Percentiles rank a stretch among this genome's conserved stretches.
Conservation (phyloP, 2,797 vertebrate species). For the Brachyalestes nurse region DNA sequence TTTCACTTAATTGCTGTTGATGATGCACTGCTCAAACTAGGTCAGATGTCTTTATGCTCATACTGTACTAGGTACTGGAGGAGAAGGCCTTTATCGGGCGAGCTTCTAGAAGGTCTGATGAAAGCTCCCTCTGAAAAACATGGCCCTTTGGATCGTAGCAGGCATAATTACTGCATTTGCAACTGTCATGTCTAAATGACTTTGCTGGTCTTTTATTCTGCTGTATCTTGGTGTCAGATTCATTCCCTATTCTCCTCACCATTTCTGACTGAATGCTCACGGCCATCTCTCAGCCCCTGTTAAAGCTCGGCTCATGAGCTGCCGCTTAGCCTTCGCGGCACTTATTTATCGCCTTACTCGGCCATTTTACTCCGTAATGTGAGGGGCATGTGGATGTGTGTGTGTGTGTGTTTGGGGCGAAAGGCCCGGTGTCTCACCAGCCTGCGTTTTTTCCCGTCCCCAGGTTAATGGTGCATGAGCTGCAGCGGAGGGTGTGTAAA, state of each 20-base stretch:
- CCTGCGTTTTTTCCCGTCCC: conserved; percentile 61
- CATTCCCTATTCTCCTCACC: conserved; percentile 6
- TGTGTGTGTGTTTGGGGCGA: conserved; percentile 45
- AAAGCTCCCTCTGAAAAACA: conserved; percentile 10
- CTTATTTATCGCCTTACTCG: conserved; percentile 36
- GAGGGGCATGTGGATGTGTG: conserved; percentile 24
- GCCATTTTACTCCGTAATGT: conserved; percentile 35
- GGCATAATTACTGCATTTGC: conserved; percentile 8
- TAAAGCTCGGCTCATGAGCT: conserved; percentile 22
- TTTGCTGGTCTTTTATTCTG: neutral
- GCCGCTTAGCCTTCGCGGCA: neutral
- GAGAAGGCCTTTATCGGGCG: neutral
- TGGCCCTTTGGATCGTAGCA: neutral
- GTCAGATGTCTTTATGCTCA: conserved; percentile 67
- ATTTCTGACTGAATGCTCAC: conserved; percentile 19
- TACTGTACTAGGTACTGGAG: conserved; percentile 14
- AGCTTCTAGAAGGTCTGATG: conserved; percentile 2
- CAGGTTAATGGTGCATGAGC: conserved; percentile 70
- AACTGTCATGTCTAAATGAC: conserved; percentile 1
- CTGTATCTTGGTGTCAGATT: neutral
- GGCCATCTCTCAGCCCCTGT: conserved; percentile 16
- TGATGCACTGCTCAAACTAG: conserved; percentile 73
- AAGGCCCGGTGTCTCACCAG: conserved; percentile 66
- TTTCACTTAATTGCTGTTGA: conserved; percentile 80
- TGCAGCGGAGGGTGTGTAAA: conserved; percentile 47